These are phyloP conservation scores for Atherinosoma microstoma DNA, from an alignment of 2,797 vertebrate genomes.

Conservation along the genomic window DNA sequence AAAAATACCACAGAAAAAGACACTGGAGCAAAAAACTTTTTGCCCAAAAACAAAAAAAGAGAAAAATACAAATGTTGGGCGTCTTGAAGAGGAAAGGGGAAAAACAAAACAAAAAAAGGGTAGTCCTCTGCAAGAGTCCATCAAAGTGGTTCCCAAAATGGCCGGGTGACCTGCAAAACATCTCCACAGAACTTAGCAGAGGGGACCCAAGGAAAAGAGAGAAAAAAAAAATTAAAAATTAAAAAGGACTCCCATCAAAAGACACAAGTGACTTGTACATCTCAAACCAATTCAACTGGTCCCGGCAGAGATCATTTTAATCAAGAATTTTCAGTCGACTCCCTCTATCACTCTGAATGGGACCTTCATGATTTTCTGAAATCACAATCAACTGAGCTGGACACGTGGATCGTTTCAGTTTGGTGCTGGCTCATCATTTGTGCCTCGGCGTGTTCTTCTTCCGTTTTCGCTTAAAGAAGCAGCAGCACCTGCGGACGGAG, in stretches of 20 bases:
- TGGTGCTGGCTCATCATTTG: conserved; percentile 87
- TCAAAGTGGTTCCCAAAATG: conserved; percentile 41
- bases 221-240: too few relatives aligned
- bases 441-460: conserved; percentile 97
- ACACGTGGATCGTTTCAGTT: conserved; percentile 49
- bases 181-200: conserved; percentile 35
- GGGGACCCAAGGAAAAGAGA: background rate
- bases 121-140: conserved; percentile 54
- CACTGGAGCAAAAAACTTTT: conserved; percentile 10
- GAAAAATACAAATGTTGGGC: conserved; percentile 68
- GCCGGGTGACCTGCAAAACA: conserved; percentile 50
- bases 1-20: conserved; percentile 25
- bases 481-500: conserved; percentile 93
- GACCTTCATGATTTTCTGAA: conserved; percentile 72
- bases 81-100: conserved; percentile 33
- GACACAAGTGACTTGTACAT: conserved; percentile 63
- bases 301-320: conserved; percentile 64
- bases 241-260: conserved; percentile 63
- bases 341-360: conserved; percentile 54
- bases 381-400: conserved; percentile 72
- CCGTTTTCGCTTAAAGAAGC: conserved; percentile 99
- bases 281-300: conserved; percentile 54
- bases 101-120: conserved; percentile 27
- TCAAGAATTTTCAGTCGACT: conserved; percentile 58
- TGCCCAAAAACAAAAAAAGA: conserved; percentile 33